Conservation (phyloP, 2,888 invertebrate genomes). For the Fragum sueziense region DNA sequence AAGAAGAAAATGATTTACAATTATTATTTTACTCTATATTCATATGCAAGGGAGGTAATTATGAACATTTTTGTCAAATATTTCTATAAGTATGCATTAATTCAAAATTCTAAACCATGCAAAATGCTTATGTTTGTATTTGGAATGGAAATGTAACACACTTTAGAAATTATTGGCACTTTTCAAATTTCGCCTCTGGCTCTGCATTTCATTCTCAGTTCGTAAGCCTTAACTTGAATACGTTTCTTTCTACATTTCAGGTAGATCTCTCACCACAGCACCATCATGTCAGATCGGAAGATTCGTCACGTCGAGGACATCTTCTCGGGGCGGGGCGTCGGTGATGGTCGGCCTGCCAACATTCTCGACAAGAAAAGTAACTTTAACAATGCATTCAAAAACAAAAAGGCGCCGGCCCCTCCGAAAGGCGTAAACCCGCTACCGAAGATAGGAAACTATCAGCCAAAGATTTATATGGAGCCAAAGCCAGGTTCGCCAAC, state of each 20-base stretch:
- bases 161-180: too few relatives aligned
- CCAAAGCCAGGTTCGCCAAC: conserved; percentile 7
- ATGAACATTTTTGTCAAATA: too few relatives aligned
- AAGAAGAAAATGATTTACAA: too few relatives aligned
- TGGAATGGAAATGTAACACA: too few relatives aligned
- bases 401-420: conserved; percentile 61
- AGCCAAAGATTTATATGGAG: conserved; percentile 58
- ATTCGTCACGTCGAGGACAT: conserved; percentile 55
- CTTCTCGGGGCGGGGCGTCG: conserved; percentile 28
- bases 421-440: conserved; percentile 49
- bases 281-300: conserved; percentile 51
- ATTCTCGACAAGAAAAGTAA: conserved; percentile 35
- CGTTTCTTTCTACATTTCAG: not conserved
- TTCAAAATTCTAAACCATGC: too few relatives aligned
- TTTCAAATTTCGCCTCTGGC: too few relatives aligned
- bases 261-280: not conserved
- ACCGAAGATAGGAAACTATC: conserved; percentile 66
- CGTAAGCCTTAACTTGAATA: too few relatives aligned
- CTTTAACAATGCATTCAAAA: conserved; percentile 58
- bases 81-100: too few relatives aligned
- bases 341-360: not conserved
- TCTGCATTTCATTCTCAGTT: too few relatives aligned
- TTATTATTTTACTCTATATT: too few relatives aligned
- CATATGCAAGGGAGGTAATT: too few relatives aligned
- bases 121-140: too few relatives aligned